Conservation (phyloP, 2,797 vertebrate species). For the Urocyon cinereoargenteus region DNA sequence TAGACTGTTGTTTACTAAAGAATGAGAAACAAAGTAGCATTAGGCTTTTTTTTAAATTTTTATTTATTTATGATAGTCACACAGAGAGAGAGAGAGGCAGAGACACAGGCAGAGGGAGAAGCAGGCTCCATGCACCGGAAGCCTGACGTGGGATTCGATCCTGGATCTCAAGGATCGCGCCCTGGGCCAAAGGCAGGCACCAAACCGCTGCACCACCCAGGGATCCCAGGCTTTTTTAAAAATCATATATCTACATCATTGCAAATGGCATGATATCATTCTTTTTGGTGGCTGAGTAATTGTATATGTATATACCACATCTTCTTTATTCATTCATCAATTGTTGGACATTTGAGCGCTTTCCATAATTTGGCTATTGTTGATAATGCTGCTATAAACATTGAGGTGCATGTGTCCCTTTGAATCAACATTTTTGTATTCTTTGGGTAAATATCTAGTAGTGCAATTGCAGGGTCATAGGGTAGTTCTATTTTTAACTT, state of each 20-base stretch:
- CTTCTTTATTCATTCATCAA: neutral
- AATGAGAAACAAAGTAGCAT: constrained; percentile 15
- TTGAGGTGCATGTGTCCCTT: neutral
- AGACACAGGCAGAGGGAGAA: too few relatives aligned
- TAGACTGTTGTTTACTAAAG: neutral
- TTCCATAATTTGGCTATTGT: neutral
- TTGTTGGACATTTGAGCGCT: neutral
- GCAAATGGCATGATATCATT: neutral
- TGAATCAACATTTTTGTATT: neutral
- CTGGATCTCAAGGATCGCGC: too few relatives aligned
- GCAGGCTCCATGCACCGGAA: too few relatives aligned
- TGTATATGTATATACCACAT: too few relatives aligned
- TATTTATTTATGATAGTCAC: too few relatives aligned
- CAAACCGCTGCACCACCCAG: too few relatives aligned
- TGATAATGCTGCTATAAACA: neutral
- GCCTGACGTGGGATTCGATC: too few relatives aligned
- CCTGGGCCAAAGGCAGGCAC: too few relatives aligned
- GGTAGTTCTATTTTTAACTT: neutral
- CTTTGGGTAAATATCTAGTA: neutral
- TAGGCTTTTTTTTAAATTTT: neutral
- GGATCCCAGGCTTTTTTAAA: too few relatives aligned
- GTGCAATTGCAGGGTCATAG: neutral
- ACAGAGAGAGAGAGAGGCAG: too few relatives aligned
- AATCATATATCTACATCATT: neutral
- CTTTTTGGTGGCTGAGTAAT: neutral